These are phyloP conservation scores for Nothobranchius kuhntae DNA, from an alignment of 2,113 vertebrate species.

Conservation along the genomic window DNA sequence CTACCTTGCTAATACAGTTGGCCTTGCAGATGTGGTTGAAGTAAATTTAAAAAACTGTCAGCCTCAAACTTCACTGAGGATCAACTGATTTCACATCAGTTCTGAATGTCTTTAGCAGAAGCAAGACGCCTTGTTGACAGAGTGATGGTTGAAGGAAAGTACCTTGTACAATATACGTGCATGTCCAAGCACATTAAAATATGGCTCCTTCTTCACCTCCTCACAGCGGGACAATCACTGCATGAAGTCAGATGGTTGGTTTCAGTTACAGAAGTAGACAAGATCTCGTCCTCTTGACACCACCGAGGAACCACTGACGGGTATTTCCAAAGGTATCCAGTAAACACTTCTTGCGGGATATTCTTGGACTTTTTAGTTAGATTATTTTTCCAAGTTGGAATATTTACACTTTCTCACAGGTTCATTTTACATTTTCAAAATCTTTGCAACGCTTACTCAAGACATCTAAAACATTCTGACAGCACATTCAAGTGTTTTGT, in stretches of 20 bases:
- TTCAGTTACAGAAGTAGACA: not conserved
- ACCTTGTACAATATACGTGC: not conserved
- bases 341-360: not conserved
- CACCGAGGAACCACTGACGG: not conserved
- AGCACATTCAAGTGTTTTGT: not conserved
- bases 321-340: not conserved
- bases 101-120: too few relatives aligned
- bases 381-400: not conserved
- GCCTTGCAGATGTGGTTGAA: too few relatives aligned
- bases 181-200: not conserved
- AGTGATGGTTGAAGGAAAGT: not conserved
- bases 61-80: too few relatives aligned
- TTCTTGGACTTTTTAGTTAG: not conserved
- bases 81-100: too few relatives aligned
- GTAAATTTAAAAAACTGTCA: too few relatives aligned
- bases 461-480: not conserved
- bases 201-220: not conserved
- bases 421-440: not conserved
- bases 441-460: not conserved
- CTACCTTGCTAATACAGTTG: too few relatives aligned
- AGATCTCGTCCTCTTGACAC: too few relatives aligned
- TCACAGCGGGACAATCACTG: not conserved
- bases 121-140: too few relatives aligned
- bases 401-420: not conserved
- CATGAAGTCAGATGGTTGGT: not conserved